phyloP scores from a whole-genome alignment of 2,888 invertebrate genomes.

The Ypsolopha sequella region DNA sequence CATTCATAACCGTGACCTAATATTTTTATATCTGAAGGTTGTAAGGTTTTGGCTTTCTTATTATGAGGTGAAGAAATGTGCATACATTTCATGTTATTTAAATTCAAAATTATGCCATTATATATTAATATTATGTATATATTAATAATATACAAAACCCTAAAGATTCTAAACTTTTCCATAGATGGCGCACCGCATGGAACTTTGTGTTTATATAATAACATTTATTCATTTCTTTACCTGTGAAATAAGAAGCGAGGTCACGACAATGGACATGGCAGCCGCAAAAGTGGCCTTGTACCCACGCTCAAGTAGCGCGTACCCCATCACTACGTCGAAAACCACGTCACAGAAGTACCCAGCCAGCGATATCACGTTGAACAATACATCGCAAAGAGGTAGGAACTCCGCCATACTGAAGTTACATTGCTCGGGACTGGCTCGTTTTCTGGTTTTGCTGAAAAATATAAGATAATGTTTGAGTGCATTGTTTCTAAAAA shows the following conservation, averaged over 20 bases:
- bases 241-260: conserved; percentile 83
- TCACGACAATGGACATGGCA: conserved; percentile 77
- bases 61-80: too few species aligned
- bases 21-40: too few species aligned
- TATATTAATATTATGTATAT: too few species aligned
- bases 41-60: too few species aligned
- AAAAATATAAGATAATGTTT: neutral
- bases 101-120: too few species aligned
- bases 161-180: too few species aligned
- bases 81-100: too few species aligned
- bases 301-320: conserved; percentile 81
- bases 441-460: neutral
- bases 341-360: conserved; percentile 93
- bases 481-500: neutral
- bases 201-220: too few species aligned
- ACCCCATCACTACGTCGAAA: conserved; percentile 88
- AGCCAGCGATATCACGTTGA: conserved; percentile 91
- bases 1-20: too few species aligned
- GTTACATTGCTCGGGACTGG: neutral
- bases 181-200: too few species aligned
- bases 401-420: conserved; percentile 83
- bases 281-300: conserved; percentile 75
- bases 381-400: conserved; percentile 91
- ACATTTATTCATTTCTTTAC: too few species aligned
- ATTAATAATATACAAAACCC: too few species aligned